Percentiles rank a stretch among this genome's conserved stretches.
Conservation (phyloP, 1,140 invertebrate genomes). For the Aethina tumida region DNA sequence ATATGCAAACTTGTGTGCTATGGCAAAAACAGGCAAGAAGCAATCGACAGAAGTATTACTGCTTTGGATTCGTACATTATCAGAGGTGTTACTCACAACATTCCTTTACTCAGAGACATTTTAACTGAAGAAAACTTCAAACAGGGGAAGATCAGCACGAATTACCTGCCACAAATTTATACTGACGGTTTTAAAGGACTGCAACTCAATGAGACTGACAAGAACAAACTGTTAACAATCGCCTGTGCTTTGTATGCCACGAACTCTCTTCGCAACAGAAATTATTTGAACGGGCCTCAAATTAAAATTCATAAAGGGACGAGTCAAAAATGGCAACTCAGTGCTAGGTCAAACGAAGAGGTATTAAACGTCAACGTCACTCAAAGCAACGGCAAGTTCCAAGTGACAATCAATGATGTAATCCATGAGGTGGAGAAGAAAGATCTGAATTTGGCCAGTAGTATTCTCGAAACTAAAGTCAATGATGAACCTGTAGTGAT, state of each 20-base stretch:
- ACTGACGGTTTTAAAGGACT: slow-evolving; percentile 39
- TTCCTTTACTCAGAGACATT: slow-evolving; percentile 58
- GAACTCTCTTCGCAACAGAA: slow-evolving; percentile 15
- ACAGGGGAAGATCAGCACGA: slow-evolving; percentile 54
- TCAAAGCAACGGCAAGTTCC: slow-evolving; percentile 15
- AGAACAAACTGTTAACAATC: slow-evolving; percentile 39
- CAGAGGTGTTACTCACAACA: slow-evolving; percentile 60
- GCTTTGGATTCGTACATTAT: slow-evolving; percentile 65
- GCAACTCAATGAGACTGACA: slow-evolving; percentile 26
- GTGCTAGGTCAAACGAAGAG: slow-evolving; percentile 14
- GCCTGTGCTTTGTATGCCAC: slow-evolving; percentile 43
- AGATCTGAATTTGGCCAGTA: slow-evolving; percentile 41
- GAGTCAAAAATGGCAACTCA: slow-evolving; percentile 16
- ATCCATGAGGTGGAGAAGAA: slow-evolving; percentile 32
- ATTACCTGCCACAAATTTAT: slow-evolving; percentile 51
- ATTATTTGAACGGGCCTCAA: slow-evolving; percentile 17
- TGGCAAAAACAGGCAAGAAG: slow-evolving; percentile 46
- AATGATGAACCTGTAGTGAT: slow-evolving; percentile 39
- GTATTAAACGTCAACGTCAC: slow-evolving; percentile 14
- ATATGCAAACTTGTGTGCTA: slow-evolving; percentile 63
- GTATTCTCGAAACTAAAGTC: slow-evolving; percentile 41
- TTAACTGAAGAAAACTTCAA: slow-evolving; percentile 51
- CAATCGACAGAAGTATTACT: slow-evolving; percentile 47
- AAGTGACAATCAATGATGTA: slow-evolving; percentile 31
- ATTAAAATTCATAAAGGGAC: slow-evolving; percentile 15